Evolutionary conservation across 2,888 invertebrate genomes (phyloP).

Genomic region (Scrobipalpa costella): DNA sequence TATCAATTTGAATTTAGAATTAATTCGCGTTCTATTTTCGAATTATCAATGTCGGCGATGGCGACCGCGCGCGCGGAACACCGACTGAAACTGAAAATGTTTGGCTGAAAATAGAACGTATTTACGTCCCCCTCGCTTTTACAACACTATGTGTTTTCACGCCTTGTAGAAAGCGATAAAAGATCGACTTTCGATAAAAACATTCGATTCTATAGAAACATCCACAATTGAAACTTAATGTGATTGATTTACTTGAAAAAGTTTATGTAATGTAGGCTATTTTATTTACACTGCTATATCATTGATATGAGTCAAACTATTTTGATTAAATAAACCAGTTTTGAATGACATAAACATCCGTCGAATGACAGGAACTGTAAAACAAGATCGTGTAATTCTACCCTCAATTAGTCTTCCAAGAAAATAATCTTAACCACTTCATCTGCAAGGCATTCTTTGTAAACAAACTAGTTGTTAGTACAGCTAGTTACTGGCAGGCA

Average conservation of each 20-base stretch:
- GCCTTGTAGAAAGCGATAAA: constrained; percentile 32
- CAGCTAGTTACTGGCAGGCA: constrained; percentile 18
- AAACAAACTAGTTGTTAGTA: constrained; percentile 20
- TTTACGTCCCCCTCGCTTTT: constrained; percentile 59
- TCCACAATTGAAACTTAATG: neutral
- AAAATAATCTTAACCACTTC: constrained; percentile 4
- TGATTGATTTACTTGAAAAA: too few species aligned
- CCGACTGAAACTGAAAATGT: constrained; percentile 73
- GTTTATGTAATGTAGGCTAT: neutral
- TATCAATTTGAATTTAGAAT: constrained; percentile 15
- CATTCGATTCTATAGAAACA: neutral
- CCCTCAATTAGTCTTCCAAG: neutral
- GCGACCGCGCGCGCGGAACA: constrained; percentile 62
- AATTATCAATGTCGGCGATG: constrained; percentile 41
- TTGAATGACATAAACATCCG: constrained; percentile 2
- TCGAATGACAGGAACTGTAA: neutral
- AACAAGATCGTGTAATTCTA: constrained; percentile 12
- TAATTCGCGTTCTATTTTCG: constrained; percentile 44
- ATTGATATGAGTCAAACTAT: neutral
- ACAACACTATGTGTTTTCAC: constrained; percentile 46
- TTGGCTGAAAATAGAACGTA: constrained; percentile 73
- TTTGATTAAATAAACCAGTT: neutral
- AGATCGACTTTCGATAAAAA: constrained; percentile 30
- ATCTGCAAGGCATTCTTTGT: neutral
- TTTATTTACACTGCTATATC: neutral